Evolutionary conservation across 1,140 invertebrate species (phyloP).

Genomic region (Archivesica marissinica): DNA sequence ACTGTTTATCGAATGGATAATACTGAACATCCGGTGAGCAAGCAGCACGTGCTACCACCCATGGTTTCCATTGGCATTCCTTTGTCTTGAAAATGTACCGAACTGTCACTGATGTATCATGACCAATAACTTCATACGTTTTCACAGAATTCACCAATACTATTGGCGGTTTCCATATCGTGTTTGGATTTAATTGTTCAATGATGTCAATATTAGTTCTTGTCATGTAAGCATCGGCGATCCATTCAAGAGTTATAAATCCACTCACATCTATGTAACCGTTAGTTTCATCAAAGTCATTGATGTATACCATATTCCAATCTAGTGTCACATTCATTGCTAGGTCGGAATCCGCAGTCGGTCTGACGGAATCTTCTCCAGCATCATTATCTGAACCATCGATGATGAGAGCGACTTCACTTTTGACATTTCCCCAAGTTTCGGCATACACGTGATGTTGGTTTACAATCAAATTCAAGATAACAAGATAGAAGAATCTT

Average conservation of each 20-base stretch:
- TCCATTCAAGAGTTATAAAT: conserved; percentile 37
- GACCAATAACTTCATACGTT: conserved; percentile 26
- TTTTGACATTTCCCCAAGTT: conserved; percentile 7
- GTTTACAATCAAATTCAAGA: no score
- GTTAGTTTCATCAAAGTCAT: conserved; percentile 61
- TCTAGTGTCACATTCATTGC: conserved; percentile 13
- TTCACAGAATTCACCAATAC: conserved; percentile 48
- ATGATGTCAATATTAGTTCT: no score
- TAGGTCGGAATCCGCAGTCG: neutral
- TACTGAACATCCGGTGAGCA: conserved; percentile 50
- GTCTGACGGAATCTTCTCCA: neutral
- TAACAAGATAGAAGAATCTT: no score
- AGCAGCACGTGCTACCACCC: conserved; percentile 12
- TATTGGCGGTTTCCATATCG: conserved; percentile 46
- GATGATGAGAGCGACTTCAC: neutral
- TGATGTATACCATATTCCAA: conserved; percentile 47
- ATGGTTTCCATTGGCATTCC: conserved; percentile 36
- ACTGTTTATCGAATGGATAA: conserved; percentile 54
- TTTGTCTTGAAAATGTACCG: conserved; percentile 11
- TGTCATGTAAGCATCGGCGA: neutral
- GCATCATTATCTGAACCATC: neutral
- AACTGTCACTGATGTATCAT: conserved; percentile 14
- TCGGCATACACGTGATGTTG: neutral
- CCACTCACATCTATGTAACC: conserved; percentile 52
- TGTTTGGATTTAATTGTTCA: neutral